Base-by-base conservation (phyloP, 2,113 vertebrate species). In the Phyllopteryx taeniolatus region DNA sequence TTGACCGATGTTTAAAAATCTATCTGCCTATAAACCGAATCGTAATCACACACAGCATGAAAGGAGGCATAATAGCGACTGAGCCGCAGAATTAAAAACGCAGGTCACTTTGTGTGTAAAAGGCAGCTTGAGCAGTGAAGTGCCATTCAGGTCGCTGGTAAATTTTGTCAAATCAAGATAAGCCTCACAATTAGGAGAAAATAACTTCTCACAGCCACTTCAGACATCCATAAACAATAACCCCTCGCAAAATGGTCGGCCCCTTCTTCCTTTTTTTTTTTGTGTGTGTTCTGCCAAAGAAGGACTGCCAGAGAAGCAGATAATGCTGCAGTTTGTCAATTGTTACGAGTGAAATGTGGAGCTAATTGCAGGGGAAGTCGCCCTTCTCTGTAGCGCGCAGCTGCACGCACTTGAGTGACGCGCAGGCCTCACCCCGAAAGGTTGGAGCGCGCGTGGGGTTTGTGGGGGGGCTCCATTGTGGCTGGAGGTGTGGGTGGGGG, bases 381-480 rank as follows among this genome's bases (percentile, higher is more conserved):
- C 86, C 82, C 76, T 94, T 88, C 79, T 93, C 93, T 93, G 92
- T 92, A 93, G 94, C 94, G 90, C 93, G 95, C 98, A 99, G 98
- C 98, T 99, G 98, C 96, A 98, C 92, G 93, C 95, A 98, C 98
- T 99, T 99, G 95, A 99, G 94, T 90, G 27, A 62, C 31, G 67
- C 72, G 77, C 82, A 77, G 90, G 85, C 78, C 92, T 95, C 93
- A 93, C 94, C 95, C 54, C 39, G 95, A 93, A 93, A 93, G 94
- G 94, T 94, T 96, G 93, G 64, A 93, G 94, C 86, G 93, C 94
- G 93, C 94, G 94, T 94, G 90, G 93, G 94, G 91, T 83, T 93
- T 82, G 93, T 94, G 90, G 93, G 94, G 91, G 4, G 4, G 10
- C 85, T 93, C 83, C 94, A 96, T 99, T 98, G 96, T 98, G 43